Conservation (phyloP, 2,797 vertebrate species). For the Eremophila alpestris region DNA sequence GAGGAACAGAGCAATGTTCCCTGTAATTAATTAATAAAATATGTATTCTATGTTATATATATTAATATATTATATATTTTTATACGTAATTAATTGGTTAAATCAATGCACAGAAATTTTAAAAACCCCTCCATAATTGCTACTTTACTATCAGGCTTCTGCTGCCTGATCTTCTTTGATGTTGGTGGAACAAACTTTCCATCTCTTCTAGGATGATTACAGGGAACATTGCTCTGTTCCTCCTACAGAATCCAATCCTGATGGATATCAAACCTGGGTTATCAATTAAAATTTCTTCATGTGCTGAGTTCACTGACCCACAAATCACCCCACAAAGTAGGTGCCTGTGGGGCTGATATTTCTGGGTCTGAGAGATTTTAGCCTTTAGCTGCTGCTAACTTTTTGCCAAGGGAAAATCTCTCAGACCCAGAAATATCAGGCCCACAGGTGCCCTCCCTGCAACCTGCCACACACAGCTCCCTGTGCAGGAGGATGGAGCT, state of each 20-base stretch:
- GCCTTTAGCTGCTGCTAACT: no score
- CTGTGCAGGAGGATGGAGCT: neutral
- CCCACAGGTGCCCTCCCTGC: neutral
- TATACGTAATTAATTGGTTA: no score
- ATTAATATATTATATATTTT: no score
- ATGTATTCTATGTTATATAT: no score
- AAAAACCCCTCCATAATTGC: conserved; percentile 47
- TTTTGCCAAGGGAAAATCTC: no score
- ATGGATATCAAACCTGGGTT: conserved; percentile 59
- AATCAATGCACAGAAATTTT: no score
- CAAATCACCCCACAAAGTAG: no score
- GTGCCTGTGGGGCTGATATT: no score
- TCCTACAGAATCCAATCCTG: conserved; percentile 51
- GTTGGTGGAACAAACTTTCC: conserved; percentile 58
- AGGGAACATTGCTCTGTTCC: conserved; percentile 40
- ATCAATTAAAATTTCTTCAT: conserved; percentile 66
- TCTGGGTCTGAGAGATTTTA: no score
- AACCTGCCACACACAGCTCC: neutral
- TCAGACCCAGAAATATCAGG: no score
- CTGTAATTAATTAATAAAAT: no score
- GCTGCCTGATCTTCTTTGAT: conserved; percentile 63
- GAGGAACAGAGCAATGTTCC: no score
- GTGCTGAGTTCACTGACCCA: neutral
- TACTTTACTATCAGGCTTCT: conserved; percentile 64
- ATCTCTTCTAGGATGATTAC: conserved; percentile 53